Conservation (phyloP, 2,888 invertebrate species). For the Agrochola lychnidis region DNA sequence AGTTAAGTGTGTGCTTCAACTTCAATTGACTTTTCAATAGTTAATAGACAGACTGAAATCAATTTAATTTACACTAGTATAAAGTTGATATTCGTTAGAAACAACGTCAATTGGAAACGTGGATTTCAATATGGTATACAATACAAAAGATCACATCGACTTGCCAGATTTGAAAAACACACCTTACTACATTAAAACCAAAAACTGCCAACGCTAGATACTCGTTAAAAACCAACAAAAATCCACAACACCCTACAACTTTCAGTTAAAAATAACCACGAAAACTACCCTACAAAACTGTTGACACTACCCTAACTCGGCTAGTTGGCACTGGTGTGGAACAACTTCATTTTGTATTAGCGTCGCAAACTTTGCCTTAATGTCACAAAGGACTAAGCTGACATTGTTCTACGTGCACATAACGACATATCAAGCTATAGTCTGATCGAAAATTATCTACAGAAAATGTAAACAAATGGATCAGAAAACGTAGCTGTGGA, state of each 20-base stretch:
- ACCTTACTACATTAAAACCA: background rate
- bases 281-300: slow-evolving; percentile 7
- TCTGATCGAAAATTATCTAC: background rate
- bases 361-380: slow-evolving; percentile 12
- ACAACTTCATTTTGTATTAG: slow-evolving; percentile 34
- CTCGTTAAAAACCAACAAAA: background rate
- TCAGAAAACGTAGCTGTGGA: background rate
- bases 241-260: background rate
- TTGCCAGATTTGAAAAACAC: background rate
- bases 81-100: too few relatives aligned
- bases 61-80: too few relatives aligned
- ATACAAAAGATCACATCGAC: background rate
- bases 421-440: background rate
- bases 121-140: background rate
- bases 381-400: slow-evolving; percentile 34
- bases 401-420: background rate
- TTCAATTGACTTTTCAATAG: too few relatives aligned
- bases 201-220: background rate
- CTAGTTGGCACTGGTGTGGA: slow-evolving; percentile 32
- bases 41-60: too few relatives aligned
- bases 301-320: slow-evolving; percentile 19
- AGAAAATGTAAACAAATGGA: background rate
- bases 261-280: background rate
- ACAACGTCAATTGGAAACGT: too few relatives aligned
- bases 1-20: too few relatives aligned